phyloP scores from a whole-genome alignment of 2,888 invertebrate genomes.

The Cetonia aurata region DNA sequence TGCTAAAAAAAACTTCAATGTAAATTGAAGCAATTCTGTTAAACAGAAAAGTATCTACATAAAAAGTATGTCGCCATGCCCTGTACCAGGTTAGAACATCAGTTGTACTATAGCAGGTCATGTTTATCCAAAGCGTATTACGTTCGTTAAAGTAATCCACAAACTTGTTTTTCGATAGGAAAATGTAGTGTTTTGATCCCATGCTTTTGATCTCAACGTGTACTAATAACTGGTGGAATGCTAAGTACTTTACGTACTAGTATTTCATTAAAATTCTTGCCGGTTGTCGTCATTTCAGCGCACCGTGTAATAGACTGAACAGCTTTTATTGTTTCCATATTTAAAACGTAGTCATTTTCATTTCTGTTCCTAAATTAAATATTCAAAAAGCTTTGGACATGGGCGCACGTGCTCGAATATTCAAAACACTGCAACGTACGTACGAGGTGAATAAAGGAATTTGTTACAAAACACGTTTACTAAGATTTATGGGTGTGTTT shows the following conservation, averaged over 20 bases:
- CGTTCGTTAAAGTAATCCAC: too few species aligned
- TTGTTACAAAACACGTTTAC: not conserved
- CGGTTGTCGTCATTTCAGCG: conserved; percentile 6
- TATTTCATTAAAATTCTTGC: conserved; percentile 24
- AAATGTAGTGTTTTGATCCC: not conserved
- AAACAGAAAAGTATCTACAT: too few species aligned
- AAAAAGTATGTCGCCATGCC: too few species aligned
- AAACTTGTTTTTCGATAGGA: too few species aligned
- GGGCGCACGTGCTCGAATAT: not conserved
- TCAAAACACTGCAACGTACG: not conserved
- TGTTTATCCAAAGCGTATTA: too few species aligned
- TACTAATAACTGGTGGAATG: conserved; percentile 6
- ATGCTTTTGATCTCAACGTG: not conserved
- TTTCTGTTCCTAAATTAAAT: not conserved
- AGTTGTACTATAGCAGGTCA: too few species aligned
- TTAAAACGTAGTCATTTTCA: conserved; percentile 9
- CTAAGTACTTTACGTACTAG: not conserved
- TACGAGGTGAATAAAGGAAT: conserved; percentile 14
- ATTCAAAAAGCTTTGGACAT: not conserved
- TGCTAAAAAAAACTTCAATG: too few species aligned
- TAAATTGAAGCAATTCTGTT: too few species aligned
- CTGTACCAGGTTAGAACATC: too few species aligned
- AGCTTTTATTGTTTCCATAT: conserved; percentile 21
- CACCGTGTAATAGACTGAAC: conserved; percentile 3
- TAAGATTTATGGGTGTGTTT: not conserved